phyloP scores from a whole-genome alignment of 2,797 vertebrate species.

The Gadopsis bispinosus region DNA sequence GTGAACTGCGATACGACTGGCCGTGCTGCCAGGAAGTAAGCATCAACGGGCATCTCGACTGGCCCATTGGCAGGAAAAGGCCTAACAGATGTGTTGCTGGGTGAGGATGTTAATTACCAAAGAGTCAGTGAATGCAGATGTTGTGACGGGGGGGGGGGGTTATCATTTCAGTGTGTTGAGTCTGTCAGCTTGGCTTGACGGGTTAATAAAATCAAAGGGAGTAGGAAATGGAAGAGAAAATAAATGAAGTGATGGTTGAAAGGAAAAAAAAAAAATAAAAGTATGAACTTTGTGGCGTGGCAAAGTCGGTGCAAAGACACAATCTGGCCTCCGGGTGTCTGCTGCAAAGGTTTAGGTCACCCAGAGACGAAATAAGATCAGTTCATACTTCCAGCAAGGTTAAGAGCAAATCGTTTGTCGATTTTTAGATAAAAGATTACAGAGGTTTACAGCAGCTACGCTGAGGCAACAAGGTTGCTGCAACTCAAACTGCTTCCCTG shows the following conservation, averaged over 20 bases:
- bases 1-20: conserved; percentile 37
- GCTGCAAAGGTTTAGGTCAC: background rate
- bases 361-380: conserved; percentile 11
- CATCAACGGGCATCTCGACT: conserved; percentile 20
- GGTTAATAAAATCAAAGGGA: conserved; percentile 58
- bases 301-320: conserved; percentile 16
- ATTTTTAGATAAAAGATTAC: background rate
- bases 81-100: conserved; percentile 38
- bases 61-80: conserved; percentile 34
- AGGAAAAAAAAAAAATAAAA: conserved; percentile 34
- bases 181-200: conserved; percentile 37
- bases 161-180: conserved; percentile 33
- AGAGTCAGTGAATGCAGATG: conserved; percentile 62
- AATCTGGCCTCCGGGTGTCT: background rate
- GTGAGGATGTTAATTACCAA: conserved; percentile 42
- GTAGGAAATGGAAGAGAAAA: conserved; percentile 60
- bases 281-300: conserved; percentile 72
- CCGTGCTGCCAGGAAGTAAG: conserved; percentile 35
- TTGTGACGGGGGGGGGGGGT: conserved; percentile 41
- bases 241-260: conserved; percentile 56
- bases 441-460: background rate
- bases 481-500: background rate
- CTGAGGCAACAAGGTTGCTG: background rate
- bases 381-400: background rate
- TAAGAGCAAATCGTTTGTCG: background rate